Base-by-base conservation (phyloP, 2,113 vertebrate genomes). In the Varanus salvator region DNA sequence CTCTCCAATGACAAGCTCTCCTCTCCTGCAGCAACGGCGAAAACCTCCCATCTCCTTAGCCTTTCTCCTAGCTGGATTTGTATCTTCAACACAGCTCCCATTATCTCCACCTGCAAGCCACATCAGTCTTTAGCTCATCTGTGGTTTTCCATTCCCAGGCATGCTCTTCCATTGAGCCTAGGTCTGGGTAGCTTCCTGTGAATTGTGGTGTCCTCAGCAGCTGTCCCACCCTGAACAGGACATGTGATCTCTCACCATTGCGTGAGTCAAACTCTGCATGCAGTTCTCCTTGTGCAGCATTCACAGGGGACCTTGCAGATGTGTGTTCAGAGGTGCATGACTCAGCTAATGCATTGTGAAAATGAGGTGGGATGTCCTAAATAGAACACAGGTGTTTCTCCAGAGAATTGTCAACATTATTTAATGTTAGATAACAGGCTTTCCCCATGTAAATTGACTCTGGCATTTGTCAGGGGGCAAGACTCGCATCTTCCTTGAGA, bases 311-410 rank as follows among this genome's bases (percentile, higher is more conserved):
- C 77, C 54, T 89, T 83, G 92, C 31, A 92, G 87, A 74, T 31
- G 88, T 89, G 21, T 87, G 83, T 66, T 95, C 80, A 89, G 86
- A 85, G 89, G 91, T 89, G 90, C 78, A 14, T 86, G 91, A n/a
- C 91, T 90, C 77, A 69, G 57, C 90, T 95, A 92, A 93, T 90
- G 78, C 74, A 77, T 93, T 95, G 84, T 92, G 94, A 95, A 95
- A 95, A 95, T 91, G 60, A 92, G 90, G 85, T 71, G 83, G 74
- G 31, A 87, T 90, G 77, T 31, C 92, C 50, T 92, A 90, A 93
- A 93, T 64, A 76, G 86, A 92, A 82, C 94, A 91, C 92, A 95
- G 92, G 90, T 96, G 94, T 94, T 93, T 90, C 82, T 85, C 86
- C 90, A 90, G 83, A 87, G 78, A 85, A 34, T 57, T 93, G 94